Base-by-base conservation (phyloP, 2,113 vertebrate species). In the Pavo muticus region DNA sequence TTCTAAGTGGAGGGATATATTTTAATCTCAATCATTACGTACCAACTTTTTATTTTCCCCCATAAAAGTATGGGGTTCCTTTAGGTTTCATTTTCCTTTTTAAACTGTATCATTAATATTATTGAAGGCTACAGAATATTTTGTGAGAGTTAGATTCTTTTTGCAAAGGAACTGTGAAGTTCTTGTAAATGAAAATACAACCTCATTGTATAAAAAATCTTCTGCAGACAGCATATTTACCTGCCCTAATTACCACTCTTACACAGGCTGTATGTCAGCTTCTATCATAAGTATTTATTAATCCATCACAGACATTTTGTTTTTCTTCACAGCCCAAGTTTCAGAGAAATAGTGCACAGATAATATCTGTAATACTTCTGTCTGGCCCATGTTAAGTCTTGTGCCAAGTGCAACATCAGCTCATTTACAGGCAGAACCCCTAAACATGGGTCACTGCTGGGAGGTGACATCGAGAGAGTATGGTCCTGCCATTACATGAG, bases 1-100 rank as follows among this genome's bases (percentile, higher is more conserved):
- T 91, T 88, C 48, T 56, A 68, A 84, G 11, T 64, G 29, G 73
- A 78, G 83, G 70, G 63, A 95, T 75, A 77, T 89, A 96, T 82
- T 83, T 68, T 85, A 82, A 94, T 87, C 50, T 82, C 30, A 70
- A 20, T 63, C 63, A 91, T 90, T 85, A 63, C 30, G 56, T 45
- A 6, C 17, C 56, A 50, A 48, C 30, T 87, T 86, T 77, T 83
- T 74, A 13, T 90, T 29, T 91, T 68, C 10, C 9, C 18, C 20
- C 67, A 6, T 4, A 60, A 30, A 61, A 78, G 57, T 44, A 32
- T 44, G 9, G 52, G 52, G 23, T 23, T 84, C 78, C 14, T 78
- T 86, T 29, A 27, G 14, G 8, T 72, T 87, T 57, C 3, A 50
- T 90, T 86, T 84, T 50, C 11, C 40, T 54, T 87, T 71, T 81